Evolutionary conservation across 2,797 vertebrate species (phyloP), one percentile per base, ranked within the genome.

Genomic region (Menidia menidia): DNA sequence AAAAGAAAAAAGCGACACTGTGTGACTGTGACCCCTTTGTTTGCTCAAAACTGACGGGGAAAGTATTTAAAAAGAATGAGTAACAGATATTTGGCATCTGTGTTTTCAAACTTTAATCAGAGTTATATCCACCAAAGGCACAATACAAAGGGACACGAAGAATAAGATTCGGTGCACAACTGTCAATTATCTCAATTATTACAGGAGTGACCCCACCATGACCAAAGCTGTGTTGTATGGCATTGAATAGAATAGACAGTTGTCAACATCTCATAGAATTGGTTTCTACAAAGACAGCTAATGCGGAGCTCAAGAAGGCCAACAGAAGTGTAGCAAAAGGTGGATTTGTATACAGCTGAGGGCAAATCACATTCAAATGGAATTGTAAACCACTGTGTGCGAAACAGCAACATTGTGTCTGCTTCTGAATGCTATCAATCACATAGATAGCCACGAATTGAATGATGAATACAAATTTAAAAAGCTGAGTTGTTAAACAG

Each of bases 211-310:
- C 18, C 64, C 3, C 25, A 47, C 43, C 25, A 19, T 64, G 57
- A 55, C 44, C 12, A 48, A 42, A 55, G 45, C 19, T 12, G 39
- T 52, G 42, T 60, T 56, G 3, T 33, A 41, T 43, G 33, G 30
- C 35, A 55, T 25, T 48, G 45, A 69, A 53, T 71, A 1, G 48
- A 80, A 68, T 56, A 18, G 55, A 56, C 42, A 16, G 41, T 16
- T 52, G 42, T 50, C 43, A 45, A 65, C 54, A 71, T 67, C 39
- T 63, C 7, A 48, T 45, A 15, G 32, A 66, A 56, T 68, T 51
- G 60, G 31, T 60, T 16, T 64, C 52, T 30, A 55, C 51, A 16
- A 16, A 44, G 39, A 60, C 18, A 14, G 19, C 4, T 71, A 50
- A 55, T 16, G 25, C 12, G 18, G 16, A 4, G n/a, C 35, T 32